Evolutionary conservation across 2,888 invertebrate genomes (phyloP).

Genomic region (Agrotis segetum): DNA sequence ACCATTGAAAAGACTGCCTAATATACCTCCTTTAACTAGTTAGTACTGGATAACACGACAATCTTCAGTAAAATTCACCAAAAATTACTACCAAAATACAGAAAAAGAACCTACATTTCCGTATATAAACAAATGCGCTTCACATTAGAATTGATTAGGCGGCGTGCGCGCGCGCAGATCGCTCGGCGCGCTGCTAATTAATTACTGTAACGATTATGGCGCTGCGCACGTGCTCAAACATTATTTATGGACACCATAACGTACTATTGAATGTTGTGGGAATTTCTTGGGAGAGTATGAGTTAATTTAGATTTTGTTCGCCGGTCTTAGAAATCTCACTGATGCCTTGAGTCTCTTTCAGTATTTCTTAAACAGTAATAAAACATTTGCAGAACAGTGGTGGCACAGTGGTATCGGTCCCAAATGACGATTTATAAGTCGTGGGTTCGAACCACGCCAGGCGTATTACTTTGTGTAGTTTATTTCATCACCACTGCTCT

Average conservation of each 20-base stretch:
- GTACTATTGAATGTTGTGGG: constrained; percentile 51
- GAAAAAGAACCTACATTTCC: constrained; percentile 2
- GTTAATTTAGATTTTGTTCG: constrained; percentile 18
- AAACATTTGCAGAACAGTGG: too few relatives aligned
- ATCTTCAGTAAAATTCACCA: too few relatives aligned
- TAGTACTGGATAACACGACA: too few relatives aligned
- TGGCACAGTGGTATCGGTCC: too few relatives aligned
- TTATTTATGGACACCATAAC: constrained; percentile 59
- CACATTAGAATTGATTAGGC: constrained; percentile 80
- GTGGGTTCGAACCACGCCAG: too few relatives aligned
- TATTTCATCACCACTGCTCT: too few relatives aligned
- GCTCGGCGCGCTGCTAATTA: constrained; percentile 75
- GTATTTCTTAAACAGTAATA: too few relatives aligned
- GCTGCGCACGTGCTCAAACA: constrained; percentile 60
- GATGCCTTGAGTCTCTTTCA: background rate
- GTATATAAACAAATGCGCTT: constrained; percentile 67
- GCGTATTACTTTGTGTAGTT: too few relatives aligned
- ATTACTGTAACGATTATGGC: constrained; percentile 77
- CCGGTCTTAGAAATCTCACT: constrained; percentile 4
- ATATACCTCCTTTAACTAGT: too few relatives aligned
- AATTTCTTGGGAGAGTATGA: constrained; percentile 13
- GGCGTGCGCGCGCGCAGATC: constrained; percentile 73
- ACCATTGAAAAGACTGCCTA: too few relatives aligned
- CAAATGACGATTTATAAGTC: too few relatives aligned
- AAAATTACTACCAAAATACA: background rate